These are phyloP conservation scores for Nyctibius bracteatus DNA, from an alignment of 2,113 vertebrate species.

Conservation along the genomic window DNA sequence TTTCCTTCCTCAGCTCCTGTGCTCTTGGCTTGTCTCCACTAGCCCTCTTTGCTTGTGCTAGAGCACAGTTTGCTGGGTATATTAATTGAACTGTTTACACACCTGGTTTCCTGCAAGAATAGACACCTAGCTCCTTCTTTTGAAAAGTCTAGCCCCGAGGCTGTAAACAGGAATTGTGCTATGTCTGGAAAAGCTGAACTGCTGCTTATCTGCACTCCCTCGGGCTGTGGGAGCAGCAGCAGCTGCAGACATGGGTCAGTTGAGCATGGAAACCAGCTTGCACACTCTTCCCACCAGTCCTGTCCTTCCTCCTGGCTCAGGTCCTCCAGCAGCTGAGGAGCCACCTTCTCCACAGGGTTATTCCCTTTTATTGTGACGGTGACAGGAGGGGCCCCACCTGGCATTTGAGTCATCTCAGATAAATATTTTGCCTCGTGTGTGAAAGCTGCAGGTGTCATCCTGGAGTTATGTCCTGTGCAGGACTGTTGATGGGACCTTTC, in stretches of 20 bases:
- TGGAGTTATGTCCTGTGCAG: background rate
- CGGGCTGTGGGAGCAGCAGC: constrained; percentile 23
- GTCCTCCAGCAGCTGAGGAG: background rate
- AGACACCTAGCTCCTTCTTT: constrained; percentile 54
- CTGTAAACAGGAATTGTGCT: constrained; percentile 58
- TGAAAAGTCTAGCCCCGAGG: constrained; percentile 61
- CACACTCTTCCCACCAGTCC: background rate
- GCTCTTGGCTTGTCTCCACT: constrained; percentile 55
- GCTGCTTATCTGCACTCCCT: constrained; percentile 29
- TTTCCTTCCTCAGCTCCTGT: constrained; percentile 38
- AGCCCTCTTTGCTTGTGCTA: constrained; percentile 7
- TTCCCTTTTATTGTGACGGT: background rate
- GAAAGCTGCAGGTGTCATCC: background rate
- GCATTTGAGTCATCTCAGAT: background rate
- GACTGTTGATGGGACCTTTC: background rate
- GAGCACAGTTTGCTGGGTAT: constrained; percentile 5
- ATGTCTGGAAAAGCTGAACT: constrained; percentile 57
- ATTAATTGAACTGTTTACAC: constrained; percentile 62
- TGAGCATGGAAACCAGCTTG: constrained; percentile 1
- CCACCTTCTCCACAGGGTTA: background rate
- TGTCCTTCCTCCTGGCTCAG: background rate
- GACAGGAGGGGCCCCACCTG: background rate
- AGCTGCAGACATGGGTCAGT: constrained; percentile 36
- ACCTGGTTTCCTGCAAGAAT: constrained; percentile 66
- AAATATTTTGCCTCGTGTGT: background rate